Evolutionary conservation across 2,888 invertebrate genomes (phyloP).

Genomic region (Aphodius sticticus): DNA sequence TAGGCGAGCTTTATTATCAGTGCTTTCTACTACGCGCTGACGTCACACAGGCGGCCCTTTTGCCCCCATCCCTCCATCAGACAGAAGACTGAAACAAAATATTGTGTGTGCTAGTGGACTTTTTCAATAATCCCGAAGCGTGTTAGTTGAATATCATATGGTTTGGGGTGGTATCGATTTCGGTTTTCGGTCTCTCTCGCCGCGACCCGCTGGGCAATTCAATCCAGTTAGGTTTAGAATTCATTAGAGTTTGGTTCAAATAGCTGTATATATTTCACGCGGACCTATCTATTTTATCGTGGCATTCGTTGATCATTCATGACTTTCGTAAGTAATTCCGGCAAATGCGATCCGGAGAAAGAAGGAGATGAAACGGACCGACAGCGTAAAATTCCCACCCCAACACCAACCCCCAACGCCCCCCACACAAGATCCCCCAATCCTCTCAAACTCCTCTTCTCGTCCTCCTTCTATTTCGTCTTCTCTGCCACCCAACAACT

Average conservation of each 20-base stretch:
- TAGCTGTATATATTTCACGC: slow-evolving; percentile 28
- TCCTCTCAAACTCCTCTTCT: not conserved
- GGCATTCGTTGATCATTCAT: slow-evolving; percentile 30
- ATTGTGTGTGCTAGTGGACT: not conserved
- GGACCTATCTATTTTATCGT: slow-evolving; percentile 28
- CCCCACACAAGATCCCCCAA: not conserved
- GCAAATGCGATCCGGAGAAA: slow-evolving; percentile 19
- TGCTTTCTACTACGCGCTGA: slow-evolving; percentile 12
- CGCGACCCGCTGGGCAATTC: slow-evolving; percentile 17
- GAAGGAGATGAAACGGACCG: slow-evolving; percentile 1
- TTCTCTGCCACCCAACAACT: not conserved
- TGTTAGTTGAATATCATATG: not conserved
- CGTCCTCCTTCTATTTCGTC: not conserved
- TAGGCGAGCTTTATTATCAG: slow-evolving; percentile 26
- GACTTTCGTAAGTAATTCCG: slow-evolving; percentile 28
- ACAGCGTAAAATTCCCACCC: not conserved
- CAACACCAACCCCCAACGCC: not conserved
- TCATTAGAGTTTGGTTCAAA: slow-evolving; percentile 29
- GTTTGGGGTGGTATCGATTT: slow-evolving; percentile 14
- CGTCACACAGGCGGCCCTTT: not conserved
- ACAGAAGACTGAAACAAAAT: not conserved
- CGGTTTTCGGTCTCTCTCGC: slow-evolving; percentile 18
- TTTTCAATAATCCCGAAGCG: not conserved
- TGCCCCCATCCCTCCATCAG: not conserved
- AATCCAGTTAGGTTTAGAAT: slow-evolving; percentile 30